Evolutionary conservation across 2,888 invertebrate species (phyloP), one percentile per base, ranked within the genome.

Genomic region (Oscheius sp.): DNA sequence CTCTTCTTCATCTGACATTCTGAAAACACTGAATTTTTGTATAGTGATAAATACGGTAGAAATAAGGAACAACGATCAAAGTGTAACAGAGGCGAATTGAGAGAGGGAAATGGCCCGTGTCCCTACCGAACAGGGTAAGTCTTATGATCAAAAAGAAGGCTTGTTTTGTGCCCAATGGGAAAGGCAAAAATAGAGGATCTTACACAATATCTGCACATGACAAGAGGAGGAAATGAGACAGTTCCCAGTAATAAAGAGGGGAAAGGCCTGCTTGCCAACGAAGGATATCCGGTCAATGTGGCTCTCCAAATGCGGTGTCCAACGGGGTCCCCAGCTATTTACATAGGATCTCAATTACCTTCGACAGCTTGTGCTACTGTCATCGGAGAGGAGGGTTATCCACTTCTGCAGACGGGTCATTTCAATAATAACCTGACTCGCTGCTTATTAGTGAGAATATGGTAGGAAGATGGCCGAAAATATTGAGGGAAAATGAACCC

Each of bases 251-350:
- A 12, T 35, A 27, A 16, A 27, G 27, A 16, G 29, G 9, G 25
- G 13, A 12, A 16, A 2, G 21, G 29, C 9, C 58, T n/a, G n/a
- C n/a, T 29, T 21, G 49, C 49, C 49, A 55, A 55, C 21, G 23
- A 13, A 13, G 61, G 29, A 61, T 61, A 61, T 61, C 61, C 61
- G 61, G 61, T 9, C 12, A 23, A 43, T 21, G 61, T 61, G 41
- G 66, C 66, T 66, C 66, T 66, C 66, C 66, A 66, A 66, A 66
- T 66, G 66, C 66, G 66, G 66, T 66, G 66, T 66, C 66, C 66
- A 49, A 13, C 45, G 49, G 46, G 35, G 35, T 3, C 35, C n/a
- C 35, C 64, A n/a, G 41, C 21, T 66, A 52, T 66, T 66, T 66
- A 49, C 66, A 66, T 66, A 52, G 66, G 49, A 66, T 66, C 66